A percentile compares a stretch with the other conserved stretches of the same genome.
These are phyloP conservation scores for Mormoops blainvillei DNA, from an alignment of 2,113 vertebrate genomes.

Conservation along the genomic window DNA sequence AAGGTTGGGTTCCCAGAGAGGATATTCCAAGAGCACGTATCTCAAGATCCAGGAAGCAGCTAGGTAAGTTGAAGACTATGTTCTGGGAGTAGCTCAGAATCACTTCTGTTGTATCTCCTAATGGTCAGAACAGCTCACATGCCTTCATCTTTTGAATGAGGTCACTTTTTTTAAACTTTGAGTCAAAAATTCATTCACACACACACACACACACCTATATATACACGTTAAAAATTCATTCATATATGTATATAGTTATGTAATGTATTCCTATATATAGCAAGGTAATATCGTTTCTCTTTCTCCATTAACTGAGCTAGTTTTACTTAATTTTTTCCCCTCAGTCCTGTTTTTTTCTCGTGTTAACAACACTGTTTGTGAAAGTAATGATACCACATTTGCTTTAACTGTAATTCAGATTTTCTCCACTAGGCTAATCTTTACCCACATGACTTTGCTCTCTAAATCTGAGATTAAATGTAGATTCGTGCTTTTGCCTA, in stretches of 20 bases:
- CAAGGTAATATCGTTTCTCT: not conserved
- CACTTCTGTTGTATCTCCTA: not conserved
- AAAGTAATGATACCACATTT: not conserved
- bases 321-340: not conserved
- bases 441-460: not conserved
- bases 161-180: not conserved
- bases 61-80: not conserved
- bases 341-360: not conserved
- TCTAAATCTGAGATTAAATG: conserved; percentile 16
- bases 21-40: not conserved
- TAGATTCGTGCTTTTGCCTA: not conserved
- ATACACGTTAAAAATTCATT: not conserved
- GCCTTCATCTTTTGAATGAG: not conserved
- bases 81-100: not conserved
- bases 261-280: not conserved
- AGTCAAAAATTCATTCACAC: not conserved
- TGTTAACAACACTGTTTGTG: not conserved
- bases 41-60: not conserved
- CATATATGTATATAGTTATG: not conserved
- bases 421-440: not conserved
- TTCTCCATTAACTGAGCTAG: not conserved
- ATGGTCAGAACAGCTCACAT: not conserved
- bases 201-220: too few relatives aligned
- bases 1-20: not conserved
- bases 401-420: not conserved